Evolutionary conservation across 2,888 invertebrate species (phyloP).

Genomic region (Tetheella fluctuosa): DNA sequence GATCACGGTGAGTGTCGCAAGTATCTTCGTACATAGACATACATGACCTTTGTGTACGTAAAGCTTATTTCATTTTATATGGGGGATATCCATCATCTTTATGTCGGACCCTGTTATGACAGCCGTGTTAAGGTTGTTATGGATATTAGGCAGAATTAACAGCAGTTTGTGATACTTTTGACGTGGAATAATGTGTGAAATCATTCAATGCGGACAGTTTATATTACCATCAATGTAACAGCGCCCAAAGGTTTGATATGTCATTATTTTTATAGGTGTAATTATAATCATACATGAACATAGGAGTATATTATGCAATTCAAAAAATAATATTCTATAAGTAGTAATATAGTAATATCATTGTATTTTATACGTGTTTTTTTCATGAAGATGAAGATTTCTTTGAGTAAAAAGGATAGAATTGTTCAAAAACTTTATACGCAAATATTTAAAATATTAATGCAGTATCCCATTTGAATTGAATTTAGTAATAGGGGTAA

Average conservation of each 20-base stretch:
- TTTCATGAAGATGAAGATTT: no score
- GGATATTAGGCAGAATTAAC: slow-evolving; percentile 80
- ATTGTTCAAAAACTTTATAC: no score
- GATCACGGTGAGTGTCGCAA: not conserved
- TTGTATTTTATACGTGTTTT: no score
- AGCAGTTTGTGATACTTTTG: slow-evolving; percentile 77
- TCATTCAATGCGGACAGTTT: slow-evolving; percentile 53
- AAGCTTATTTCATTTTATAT: slow-evolving; percentile 66
- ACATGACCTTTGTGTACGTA: slow-evolving; percentile 43
- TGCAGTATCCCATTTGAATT: no score
- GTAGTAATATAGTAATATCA: no score
- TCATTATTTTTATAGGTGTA: slow-evolving; percentile 26
- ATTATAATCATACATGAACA: slow-evolving; percentile 7
- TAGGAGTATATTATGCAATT: slow-evolving; percentile 4
- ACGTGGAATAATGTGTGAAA: slow-evolving; percentile 68
- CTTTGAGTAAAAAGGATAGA: no score
- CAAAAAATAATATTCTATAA: no score
- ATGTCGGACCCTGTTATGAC: slow-evolving; percentile 74
- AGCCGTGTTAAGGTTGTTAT: slow-evolving; percentile 73
- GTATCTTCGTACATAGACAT: slow-evolving; percentile 14
- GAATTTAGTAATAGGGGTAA: no score
- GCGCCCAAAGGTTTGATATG: slow-evolving; percentile 14
- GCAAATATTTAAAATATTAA: no score
- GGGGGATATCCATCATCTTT: slow-evolving; percentile 78
- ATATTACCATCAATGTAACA: slow-evolving; percentile 18